These are phyloP conservation scores for Melitaea athalia DNA, from an alignment of 2,888 invertebrate genomes.

Conservation along the genomic window DNA sequence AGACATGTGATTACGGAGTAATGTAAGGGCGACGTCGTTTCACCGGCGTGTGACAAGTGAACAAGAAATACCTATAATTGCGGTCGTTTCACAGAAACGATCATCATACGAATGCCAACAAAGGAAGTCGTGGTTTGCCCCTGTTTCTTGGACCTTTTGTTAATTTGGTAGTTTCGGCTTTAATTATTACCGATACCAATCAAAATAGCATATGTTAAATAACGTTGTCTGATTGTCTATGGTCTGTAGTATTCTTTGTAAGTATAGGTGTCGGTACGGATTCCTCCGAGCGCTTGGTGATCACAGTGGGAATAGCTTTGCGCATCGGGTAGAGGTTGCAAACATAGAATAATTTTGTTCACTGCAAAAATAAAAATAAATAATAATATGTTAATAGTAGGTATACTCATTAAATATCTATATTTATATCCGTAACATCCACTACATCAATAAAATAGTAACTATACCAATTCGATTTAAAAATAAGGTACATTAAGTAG, in stretches of 20 bases:
- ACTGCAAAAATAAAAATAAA: too few species aligned
- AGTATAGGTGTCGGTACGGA: too few species aligned
- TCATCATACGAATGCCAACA: conserved; percentile 34
- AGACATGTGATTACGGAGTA: conserved; percentile 61
- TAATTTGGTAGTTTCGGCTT: not conserved
- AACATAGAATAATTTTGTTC: too few species aligned
- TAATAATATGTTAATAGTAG: too few species aligned
- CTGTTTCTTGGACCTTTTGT: conserved; percentile 16
- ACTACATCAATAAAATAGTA: too few species aligned
- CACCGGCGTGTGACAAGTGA: conserved; percentile 58
- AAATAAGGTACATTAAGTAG: too few species aligned
- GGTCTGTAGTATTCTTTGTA: not conserved
- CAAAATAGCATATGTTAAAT: not conserved
- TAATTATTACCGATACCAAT: not conserved
- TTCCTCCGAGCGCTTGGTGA: too few species aligned
- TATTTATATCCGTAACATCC: too few species aligned
- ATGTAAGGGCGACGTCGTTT: conserved; percentile 43
- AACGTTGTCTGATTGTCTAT: not conserved
- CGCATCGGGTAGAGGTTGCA: too few species aligned
- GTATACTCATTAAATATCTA: too few species aligned
- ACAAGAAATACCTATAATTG: conserved; percentile 61
- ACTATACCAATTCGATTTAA: too few species aligned
- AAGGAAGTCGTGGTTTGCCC: conserved; percentile 28
- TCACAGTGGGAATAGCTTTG: too few species aligned
- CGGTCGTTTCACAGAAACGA: conserved; percentile 50